phyloP scores from a whole-genome alignment of 2,888 invertebrate species.

The Dyspetes luteomarginatus region DNA sequence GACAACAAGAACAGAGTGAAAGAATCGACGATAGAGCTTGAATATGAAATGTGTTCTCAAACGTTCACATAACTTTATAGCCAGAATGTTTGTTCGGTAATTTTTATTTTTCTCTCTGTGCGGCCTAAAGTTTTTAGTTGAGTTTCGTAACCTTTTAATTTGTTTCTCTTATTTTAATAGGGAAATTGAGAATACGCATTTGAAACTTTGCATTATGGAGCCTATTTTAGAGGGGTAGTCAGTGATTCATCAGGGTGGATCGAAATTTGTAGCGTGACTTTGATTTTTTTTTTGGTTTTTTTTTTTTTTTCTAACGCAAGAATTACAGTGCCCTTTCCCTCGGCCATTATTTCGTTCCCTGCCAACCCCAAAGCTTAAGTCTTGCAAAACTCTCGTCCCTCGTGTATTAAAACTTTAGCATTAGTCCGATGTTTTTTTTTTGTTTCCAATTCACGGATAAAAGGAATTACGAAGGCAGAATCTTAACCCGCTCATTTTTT shows the following conservation, averaged over 20 bases:
- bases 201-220: conserved; percentile 30
- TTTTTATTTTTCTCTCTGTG: conserved; percentile 24
- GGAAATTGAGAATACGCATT: conserved; percentile 36
- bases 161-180: conserved; percentile 19
- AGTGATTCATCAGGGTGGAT: too few relatives aligned
- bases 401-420: conserved; percentile 34
- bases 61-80: neutral
- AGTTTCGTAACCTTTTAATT: conserved; percentile 18
- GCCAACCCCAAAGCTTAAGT: neutral
- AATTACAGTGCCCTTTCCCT: conserved; percentile 3
- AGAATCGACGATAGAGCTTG: neutral
- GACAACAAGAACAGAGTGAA: neutral
- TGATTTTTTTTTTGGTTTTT: neutral
- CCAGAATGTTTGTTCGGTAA: conserved; percentile 1
- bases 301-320: conserved; percentile 31
- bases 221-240: neutral
- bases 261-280: conserved; percentile 1
- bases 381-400: neutral
- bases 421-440: conserved; percentile 36
- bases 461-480: neutral
- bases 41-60: neutral
- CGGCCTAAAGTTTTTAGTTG: conserved; percentile 35
- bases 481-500: conserved; percentile 20
- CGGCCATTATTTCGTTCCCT: neutral
- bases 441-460: neutral